Percentiles rank a stretch among this genome's conserved stretches.
phyloP scores from a whole-genome alignment of 92 coral and sea anemone species.

The Epizoanthus fatuus region DNA sequence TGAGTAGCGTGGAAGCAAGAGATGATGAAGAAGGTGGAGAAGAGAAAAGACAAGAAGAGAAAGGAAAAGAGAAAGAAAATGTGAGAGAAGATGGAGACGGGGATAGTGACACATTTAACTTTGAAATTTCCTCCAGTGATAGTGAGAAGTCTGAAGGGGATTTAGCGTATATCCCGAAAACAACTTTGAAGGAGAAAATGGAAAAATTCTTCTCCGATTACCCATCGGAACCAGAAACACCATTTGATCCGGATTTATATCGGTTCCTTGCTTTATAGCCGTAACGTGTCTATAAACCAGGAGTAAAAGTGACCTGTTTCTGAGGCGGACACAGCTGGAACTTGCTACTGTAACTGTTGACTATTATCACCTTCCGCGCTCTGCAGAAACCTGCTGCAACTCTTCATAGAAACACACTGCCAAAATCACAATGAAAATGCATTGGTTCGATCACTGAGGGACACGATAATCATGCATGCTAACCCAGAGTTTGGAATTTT shows the following conservation, averaged over 20 bases:
- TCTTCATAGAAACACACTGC: too few species aligned
- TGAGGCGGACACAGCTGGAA: too few species aligned
- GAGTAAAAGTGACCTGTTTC: background rate
- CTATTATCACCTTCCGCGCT: too few species aligned
- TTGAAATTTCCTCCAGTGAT: too few species aligned
- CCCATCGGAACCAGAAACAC: background rate
- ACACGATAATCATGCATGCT: too few species aligned
- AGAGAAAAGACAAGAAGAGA: background rate
- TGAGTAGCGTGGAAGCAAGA: background rate
- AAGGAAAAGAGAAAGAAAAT: background rate
- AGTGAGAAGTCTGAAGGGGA: background rate
- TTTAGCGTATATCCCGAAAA: background rate
- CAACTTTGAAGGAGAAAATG: constrained; percentile 18
- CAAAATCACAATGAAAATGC: too few species aligned
- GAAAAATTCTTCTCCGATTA: constrained; percentile 19
- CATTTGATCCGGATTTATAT: constrained; percentile 8
- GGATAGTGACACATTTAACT: background rate
- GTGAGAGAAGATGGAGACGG: background rate
- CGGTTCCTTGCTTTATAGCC: constrained; percentile 4
- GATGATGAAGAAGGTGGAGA: background rate
- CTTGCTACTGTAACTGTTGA: too few species aligned
- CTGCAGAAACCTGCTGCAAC: too few species aligned
- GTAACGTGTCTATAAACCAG: background rate
- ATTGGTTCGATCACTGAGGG: too few species aligned
- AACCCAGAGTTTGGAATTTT: too few species aligned